Base-by-base conservation (phyloP, 2,888 invertebrate genomes). In the Noctuana brunneofusca region DNA sequence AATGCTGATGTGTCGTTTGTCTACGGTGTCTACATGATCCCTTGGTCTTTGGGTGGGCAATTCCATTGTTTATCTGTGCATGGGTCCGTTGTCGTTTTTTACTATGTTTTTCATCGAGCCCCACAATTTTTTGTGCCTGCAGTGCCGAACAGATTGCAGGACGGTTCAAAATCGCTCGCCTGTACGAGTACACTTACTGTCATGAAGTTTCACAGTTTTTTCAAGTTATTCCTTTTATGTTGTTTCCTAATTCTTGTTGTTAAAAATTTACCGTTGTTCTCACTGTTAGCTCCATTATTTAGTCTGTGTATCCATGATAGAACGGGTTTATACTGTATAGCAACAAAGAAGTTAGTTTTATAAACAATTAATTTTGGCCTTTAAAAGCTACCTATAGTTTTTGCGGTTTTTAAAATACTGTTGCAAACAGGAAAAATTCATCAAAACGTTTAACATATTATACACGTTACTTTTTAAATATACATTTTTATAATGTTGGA, bases 1-100 rank as follows among this genome's bases (percentile, higher is more conserved):
- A 38, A 60, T 60, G 43, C 24, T 32, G 30, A 32, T 27, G 35
- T 32, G 53, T 60, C 54, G 59, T 59, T 20, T 53, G 52, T 46
- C 14, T 52, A 38, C 8, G 14, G 38, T 46, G 46, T 46, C 43
- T 9, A 35, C 35, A 18, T 18, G 52, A 14, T 22, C 32, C 6
- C 46, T 14, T 27, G 54, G 35, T 32, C 53, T 53, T 20, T 41
- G 27, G 14, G 16, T 27, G 41, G 57, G 48, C n/a, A 18, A 35
- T 32, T 14, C 5, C 16, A 20, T 20, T 46, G 46, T 20, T 41
- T 35, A 2, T 35, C 35, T 35, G 12, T 35, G 35, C 12, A 9
- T 16, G 30, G 11, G n/a, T n/a, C 1, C 9, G 11, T 32, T 2
- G 30, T 2, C 2, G 30, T 32, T 32, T 41, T 41, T 14, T 16